These are phyloP conservation scores for Ips nitidus DNA, from an alignment of 1,140 invertebrate species.

Conservation along the genomic window DNA sequence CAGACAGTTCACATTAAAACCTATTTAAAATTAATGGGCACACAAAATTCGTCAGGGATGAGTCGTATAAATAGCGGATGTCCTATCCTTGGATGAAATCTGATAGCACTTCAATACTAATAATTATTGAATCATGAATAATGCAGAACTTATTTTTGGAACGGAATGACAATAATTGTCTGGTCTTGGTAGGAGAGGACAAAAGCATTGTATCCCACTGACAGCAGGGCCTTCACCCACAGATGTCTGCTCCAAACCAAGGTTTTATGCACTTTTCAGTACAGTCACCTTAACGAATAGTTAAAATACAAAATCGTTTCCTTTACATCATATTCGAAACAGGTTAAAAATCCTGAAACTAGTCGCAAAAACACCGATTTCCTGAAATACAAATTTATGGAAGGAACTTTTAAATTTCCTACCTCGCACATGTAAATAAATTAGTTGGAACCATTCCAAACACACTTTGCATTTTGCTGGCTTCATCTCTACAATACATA, in stretches of 20 bases:
- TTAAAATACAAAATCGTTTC: neutral
- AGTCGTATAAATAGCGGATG: too few relatives aligned
- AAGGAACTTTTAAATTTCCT: neutral
- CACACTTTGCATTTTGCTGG: neutral
- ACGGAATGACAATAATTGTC: conserved; percentile 5
- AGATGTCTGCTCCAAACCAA: conserved; percentile 17
- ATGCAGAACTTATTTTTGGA: neutral
- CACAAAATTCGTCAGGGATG: too few relatives aligned
- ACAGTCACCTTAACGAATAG: neutral
- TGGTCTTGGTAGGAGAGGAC: conserved; percentile 11
- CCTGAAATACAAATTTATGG: neutral
- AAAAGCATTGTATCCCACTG: conserved; percentile 18
- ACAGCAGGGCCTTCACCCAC: conserved; percentile 7
- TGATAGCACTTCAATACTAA: neutral
- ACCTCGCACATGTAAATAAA: neutral
- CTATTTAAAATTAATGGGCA: too few relatives aligned
- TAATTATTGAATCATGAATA: conserved; percentile 4
- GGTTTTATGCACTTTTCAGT: conserved; percentile 23
- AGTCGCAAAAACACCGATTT: neutral
- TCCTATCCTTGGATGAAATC: too few relatives aligned
- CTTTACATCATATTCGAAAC: neutral
- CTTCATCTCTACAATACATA: neutral
- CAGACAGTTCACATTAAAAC: too few relatives aligned
- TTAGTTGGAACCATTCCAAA: neutral
- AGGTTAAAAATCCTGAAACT: neutral